Conservation (phyloP, 2,888 invertebrate genomes). For the Hyposoter dolosus region DNA sequence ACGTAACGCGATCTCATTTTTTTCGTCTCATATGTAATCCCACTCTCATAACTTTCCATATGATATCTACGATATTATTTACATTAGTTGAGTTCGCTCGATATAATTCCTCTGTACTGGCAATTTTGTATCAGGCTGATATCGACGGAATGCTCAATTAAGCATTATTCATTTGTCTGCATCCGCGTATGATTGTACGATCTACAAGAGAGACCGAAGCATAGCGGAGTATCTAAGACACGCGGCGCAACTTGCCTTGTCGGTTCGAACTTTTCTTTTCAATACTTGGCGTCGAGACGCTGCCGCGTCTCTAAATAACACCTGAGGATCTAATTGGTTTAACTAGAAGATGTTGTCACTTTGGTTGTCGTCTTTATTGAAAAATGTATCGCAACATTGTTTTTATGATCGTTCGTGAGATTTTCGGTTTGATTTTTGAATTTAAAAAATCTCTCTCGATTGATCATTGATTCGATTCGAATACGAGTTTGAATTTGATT, state of each 20-base stretch:
- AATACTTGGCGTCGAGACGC: no score
- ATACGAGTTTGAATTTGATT: neutral
- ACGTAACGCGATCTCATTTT: conserved; percentile 56
- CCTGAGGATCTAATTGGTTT: neutral
- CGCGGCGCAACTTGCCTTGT: no score
- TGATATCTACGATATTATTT: conserved; percentile 28
- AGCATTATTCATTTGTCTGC: neutral
- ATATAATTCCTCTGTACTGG: conserved; percentile 43
- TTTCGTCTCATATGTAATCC: neutral
- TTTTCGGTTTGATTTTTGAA: neutral
- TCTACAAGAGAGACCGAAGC: neutral
- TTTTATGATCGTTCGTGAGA: neutral
- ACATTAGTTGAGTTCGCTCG: conserved; percentile 34
- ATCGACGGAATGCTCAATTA: conserved; percentile 57
- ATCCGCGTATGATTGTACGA: neutral
- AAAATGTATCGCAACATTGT: neutral
- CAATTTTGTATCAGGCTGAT: conserved; percentile 31
- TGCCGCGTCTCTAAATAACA: no score
- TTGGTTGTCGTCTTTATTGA: neutral
- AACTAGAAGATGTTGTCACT: neutral
- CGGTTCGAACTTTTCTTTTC: no score
- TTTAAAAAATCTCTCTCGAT: neutral
- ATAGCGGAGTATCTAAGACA: neutral
- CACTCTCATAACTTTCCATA: conserved; percentile 15
- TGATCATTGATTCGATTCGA: neutral